A percentile compares a stretch with the other conserved stretches of the same genome.
Evolutionary conservation across 2,888 invertebrate species (phyloP).

Genomic region (Drosophila tanythrix): DNA sequence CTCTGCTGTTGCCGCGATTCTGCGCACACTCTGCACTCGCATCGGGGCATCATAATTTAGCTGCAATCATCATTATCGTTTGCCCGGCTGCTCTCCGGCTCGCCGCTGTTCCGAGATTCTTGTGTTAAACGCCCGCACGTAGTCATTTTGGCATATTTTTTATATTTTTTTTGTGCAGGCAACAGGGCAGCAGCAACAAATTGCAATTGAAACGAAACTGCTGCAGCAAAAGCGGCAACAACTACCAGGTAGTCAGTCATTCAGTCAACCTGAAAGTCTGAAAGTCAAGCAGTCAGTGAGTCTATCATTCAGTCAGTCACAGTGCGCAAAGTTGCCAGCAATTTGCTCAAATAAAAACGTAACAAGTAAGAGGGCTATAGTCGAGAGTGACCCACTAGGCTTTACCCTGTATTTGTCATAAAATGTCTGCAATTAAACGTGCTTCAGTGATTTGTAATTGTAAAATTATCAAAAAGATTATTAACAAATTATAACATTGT

Average conservation of each 20-base stretch:
- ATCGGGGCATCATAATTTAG: slow-evolving; percentile 83
- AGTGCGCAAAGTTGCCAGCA: slow-evolving; percentile 77
- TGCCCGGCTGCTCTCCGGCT: slow-evolving; percentile 54
- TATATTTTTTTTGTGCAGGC: slow-evolving; percentile 22
- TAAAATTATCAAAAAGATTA: background rate
- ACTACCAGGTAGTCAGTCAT: slow-evolving; percentile 74
- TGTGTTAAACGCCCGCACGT: slow-evolving; percentile 77
- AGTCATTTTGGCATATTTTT: slow-evolving; percentile 68
- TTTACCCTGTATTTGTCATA: background rate
- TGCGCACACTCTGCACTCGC: slow-evolving; percentile 49
- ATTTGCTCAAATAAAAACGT: slow-evolving; percentile 82
- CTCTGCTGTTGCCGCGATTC: slow-evolving; percentile 41
- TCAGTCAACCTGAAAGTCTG: slow-evolving; percentile 68
- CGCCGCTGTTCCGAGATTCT: slow-evolving; percentile 50
- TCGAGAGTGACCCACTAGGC: background rate
- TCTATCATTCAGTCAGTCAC: slow-evolving; percentile 80
- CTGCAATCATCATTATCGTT: slow-evolving; percentile 84
- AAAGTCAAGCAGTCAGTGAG: slow-evolving; percentile 69
- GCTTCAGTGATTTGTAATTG: background rate
- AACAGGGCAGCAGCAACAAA: slow-evolving; percentile 49
- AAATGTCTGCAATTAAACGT: background rate
- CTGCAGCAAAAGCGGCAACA: slow-evolving; percentile 42
- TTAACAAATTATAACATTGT: background rate
- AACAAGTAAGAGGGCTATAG: slow-evolving; percentile 17
- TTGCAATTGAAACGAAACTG: slow-evolving; percentile 56